A percentile compares a stretch with the other conserved stretches of the same genome.
These are phyloP conservation scores for Hydra vulgaris DNA, from an alignment of 30 jellyfish, hydroid and myxozoan species.

Conservation along the genomic window DNA sequence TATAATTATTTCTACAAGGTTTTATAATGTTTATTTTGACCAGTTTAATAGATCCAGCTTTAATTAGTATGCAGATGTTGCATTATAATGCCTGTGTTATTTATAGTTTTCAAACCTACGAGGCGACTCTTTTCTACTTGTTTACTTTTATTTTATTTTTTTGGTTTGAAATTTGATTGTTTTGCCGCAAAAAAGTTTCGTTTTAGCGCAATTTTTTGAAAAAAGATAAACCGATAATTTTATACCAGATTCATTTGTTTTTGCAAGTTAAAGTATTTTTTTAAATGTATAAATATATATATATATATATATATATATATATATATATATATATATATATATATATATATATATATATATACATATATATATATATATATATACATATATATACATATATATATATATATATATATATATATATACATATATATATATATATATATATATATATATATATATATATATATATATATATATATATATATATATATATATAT, in stretches of 20 bases:
- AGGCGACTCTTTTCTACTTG: not conserved
- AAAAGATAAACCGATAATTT: not conserved
- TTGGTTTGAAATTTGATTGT: not conserved
- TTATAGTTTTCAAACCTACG: not conserved
- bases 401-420: too few species aligned
- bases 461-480: too few species aligned
- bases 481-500: too few species aligned
- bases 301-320: too few species aligned
- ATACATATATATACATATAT: too few species aligned
- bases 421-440: too few species aligned
- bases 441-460: too few species aligned
- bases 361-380: not conserved
- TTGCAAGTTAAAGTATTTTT: too few species aligned
- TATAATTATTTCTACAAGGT: not conserved
- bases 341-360: not conserved
- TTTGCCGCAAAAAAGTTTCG: not conserved
- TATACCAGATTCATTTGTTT: not conserved
- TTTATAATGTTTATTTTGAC: not conserved
- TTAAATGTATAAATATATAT: not conserved
- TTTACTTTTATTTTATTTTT: too few species aligned
- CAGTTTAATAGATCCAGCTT: not conserved
- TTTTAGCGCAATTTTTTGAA: not conserved
- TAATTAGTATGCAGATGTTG: not conserved
- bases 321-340: not conserved
- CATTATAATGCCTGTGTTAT: not conserved